Evolutionary conservation across 2,797 vertebrate species (phyloP), one percentile per base, ranked within the genome.

Genomic region (Chelon auratus): DNA sequence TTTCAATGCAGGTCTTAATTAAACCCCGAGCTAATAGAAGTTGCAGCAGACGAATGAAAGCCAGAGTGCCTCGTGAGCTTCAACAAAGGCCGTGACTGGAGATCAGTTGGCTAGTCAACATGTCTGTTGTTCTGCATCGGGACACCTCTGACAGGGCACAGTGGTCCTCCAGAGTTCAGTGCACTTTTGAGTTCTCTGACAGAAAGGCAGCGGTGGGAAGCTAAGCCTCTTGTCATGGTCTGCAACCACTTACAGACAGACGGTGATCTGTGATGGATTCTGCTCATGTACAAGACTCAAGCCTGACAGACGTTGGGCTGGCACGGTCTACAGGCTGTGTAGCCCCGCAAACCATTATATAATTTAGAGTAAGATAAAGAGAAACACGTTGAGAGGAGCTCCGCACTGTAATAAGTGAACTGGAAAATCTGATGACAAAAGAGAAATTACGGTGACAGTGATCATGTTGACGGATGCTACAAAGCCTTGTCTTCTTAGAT

Each of bases 161-260:
- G 61, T 42, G 78, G 82, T 87, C 86, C 59, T 65, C 55, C 50
- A 55, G 82, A 80, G 84, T 87, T 86, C 83, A 75, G 30, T 47
- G 80, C 75, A 74, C 77, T 77, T 82, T 56, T 77, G 83, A 79
- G 79, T 74, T 58, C 67, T 80, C 72, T 74, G 84, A 87, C 79
- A 87, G 85, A 33, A 84, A 80, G 54, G 74, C 77, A 83, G 73
- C 77, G 64, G 84, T 9, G 57, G 79, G 77, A 58, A 68, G 83
- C 74, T 79, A 80, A 85, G 78, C 83, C 73, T 79, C 81, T 72
- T 87, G 88, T 91, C 87, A 91, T 65, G 84, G 88, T 82, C 78
- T 61, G 72, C 78, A 81, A 88, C 68, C 71, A 73, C 70, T 87
- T 66, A 73, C 74, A 85, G 83, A 82, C 86, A 85, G 78, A 87